Base-by-base conservation (phyloP, 2,888 invertebrate species). In the Rhamnusium bicolor region DNA sequence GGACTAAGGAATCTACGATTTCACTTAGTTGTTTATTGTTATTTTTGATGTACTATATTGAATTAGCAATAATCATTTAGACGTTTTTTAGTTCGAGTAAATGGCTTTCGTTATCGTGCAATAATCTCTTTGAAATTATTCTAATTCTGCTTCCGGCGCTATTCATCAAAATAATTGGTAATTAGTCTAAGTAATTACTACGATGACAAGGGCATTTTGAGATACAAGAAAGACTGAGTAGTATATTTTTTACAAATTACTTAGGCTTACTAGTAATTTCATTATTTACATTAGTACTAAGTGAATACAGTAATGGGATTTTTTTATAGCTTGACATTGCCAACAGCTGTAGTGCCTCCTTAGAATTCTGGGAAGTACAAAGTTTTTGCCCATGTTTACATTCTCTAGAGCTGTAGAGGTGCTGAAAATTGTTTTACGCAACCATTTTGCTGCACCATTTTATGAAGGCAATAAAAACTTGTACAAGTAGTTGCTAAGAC, bases 151-250 rank as follows among this genome's bases (percentile, higher is more conserved):
- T 61, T 61, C 61, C 61, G 61, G 61, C 61, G 27, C 47, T 46
- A 21, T 60, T 60, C 58, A 19, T 60, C 58, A 60, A 12, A 60
- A 40, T 60, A 60, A 61, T 61, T 46, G 19, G 61, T 61, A 61
- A 60, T 60, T 60, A 60, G 60, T 32, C 60, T 60, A 46, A 60
- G 60, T 19, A 60, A 61, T 61, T 61, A 61, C 18, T 5, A 46
- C 19, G 61, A 46, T 47, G 61, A 46, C 46, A 46, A 16, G 18
- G 40, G 60, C 24, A 56, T 56, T 29, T 56, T 8, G 29, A n/a
- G 24, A 14, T 14, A 7, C 24, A 14, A 18, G 51, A 18, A 51
- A 10, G 7, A 32, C 12, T 12, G 32, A 32, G 32, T 32, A 1
- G 10, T 32, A 29, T 32, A 8, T 32, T 32, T 32, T 32, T 10